phyloP scores from a whole-genome alignment of 2,113 vertebrate species.

The Notarius quadriscutis region DNA sequence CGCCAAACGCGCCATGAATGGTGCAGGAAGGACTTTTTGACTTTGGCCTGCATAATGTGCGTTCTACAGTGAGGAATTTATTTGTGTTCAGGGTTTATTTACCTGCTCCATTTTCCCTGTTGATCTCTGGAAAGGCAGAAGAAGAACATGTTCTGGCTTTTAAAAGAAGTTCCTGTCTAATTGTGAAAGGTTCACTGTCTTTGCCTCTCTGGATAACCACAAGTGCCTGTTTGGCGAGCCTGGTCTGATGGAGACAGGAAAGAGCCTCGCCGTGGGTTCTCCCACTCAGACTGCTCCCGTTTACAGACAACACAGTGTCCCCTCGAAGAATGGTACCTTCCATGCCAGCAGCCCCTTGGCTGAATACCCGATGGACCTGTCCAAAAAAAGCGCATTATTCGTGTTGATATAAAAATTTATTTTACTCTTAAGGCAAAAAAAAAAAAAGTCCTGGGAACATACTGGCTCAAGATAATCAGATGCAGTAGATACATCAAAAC shows the following conservation, averaged over 20 bases:
- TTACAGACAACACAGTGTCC: slow-evolving; percentile 85
- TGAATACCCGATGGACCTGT: slow-evolving; percentile 92
- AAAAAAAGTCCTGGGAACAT: background rate
- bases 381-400: slow-evolving; percentile 1
- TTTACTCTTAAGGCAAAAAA: background rate
- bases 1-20: too few relatives aligned
- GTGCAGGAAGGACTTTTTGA: too few relatives aligned
- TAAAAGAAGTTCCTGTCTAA: slow-evolving; percentile 60
- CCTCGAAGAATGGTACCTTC: slow-evolving; percentile 86
- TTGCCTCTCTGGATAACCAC: slow-evolving; percentile 79
- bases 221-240: slow-evolving; percentile 74
- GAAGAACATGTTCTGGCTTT: slow-evolving; percentile 57
- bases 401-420: background rate
- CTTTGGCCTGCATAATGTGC: background rate
- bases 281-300: slow-evolving; percentile 76
- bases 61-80: background rate
- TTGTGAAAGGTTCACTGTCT: slow-evolving; percentile 55
- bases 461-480: background rate
- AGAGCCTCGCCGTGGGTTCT: slow-evolving; percentile 83
- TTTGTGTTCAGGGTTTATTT: background rate
- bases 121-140: slow-evolving; percentile 59
- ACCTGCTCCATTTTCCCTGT: slow-evolving; percentile 73
- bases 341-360: slow-evolving; percentile 81
- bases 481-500: background rate
- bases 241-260: slow-evolving; percentile 84